phyloP scores from a whole-genome alignment of 2,113 vertebrate species.

The Eidolon helvum region DNA sequence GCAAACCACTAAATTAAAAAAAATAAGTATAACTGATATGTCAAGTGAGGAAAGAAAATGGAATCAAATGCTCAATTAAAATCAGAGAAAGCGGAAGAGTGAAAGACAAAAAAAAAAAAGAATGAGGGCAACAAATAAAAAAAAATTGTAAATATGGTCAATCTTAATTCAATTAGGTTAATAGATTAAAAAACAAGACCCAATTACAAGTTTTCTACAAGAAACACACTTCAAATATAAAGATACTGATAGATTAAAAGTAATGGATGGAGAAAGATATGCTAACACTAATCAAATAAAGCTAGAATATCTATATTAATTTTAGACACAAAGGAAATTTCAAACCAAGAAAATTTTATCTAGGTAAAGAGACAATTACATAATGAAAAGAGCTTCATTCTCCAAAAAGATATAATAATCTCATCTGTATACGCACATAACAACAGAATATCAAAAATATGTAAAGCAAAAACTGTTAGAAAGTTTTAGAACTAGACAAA shows the following conservation, averaged over 20 bases:
- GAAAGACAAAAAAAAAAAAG: background rate
- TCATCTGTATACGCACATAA: background rate
- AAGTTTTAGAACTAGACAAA: background rate
- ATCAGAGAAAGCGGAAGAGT: background rate
- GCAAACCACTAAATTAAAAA: background rate
- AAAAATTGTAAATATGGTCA: background rate
- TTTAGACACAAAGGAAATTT: background rate
- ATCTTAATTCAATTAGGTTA: background rate
- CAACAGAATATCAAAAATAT: slow-evolving; percentile 7
- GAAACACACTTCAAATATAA: background rate
- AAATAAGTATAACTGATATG: background rate
- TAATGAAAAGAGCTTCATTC: background rate
- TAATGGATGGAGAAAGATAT: background rate
- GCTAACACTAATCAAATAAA: slow-evolving; percentile 20
- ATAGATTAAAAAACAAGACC: background rate
- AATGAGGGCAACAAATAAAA: background rate
- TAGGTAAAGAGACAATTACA: background rate
- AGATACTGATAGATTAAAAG: background rate
- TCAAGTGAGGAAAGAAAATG: background rate
- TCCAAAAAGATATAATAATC: background rate
- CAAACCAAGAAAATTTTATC: background rate
- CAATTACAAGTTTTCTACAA: background rate
- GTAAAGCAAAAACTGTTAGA: background rate
- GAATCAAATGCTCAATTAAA: background rate
- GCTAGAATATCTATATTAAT: background rate